phyloP scores from a whole-genome alignment of 2,888 invertebrate species.

The Odontocolon sp. region DNA sequence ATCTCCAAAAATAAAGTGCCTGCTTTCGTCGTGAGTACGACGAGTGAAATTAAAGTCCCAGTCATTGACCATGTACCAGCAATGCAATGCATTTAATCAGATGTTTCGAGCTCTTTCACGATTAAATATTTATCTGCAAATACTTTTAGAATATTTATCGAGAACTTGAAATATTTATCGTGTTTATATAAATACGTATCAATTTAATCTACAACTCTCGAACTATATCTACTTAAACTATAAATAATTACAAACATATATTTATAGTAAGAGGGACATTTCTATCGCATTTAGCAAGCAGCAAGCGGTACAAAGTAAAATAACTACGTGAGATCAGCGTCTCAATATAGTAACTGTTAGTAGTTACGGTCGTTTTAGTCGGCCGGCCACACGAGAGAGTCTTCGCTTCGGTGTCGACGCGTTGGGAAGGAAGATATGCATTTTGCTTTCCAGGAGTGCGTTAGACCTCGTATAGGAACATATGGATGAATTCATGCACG shows the following conservation, averaged over 20 bases:
- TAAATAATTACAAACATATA: slow-evolving; percentile 7
- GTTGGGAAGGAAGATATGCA: not conserved
- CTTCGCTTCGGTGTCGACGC: not conserved
- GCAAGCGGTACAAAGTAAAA: slow-evolving; percentile 58
- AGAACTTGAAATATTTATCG: too few species aligned
- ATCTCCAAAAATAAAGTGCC: slow-evolving; percentile 47
- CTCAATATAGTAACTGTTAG: slow-evolving; percentile 60
- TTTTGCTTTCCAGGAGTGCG: not conserved
- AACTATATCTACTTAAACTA: not conserved
- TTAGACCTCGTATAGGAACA: too few species aligned
- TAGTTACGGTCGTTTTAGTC: slow-evolving; percentile 29
- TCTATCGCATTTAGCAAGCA: slow-evolving; percentile 34
- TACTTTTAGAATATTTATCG: too few species aligned
- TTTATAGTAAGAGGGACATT: slow-evolving; percentile 13
- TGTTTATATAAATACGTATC: too few species aligned
- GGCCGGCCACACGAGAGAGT: not conserved
- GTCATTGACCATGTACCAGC: too few species aligned
- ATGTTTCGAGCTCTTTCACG: too few species aligned
- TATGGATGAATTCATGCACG: too few species aligned
- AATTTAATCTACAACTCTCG: too few species aligned
- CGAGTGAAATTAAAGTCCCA: not conserved
- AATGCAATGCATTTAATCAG: too few species aligned
- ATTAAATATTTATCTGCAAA: too few species aligned
- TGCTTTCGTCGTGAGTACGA: slow-evolving; percentile 9
- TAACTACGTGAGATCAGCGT: slow-evolving; percentile 66